Evolutionary conservation across 1,140 invertebrate species (phyloP), one percentile per base, ranked within the genome.

Genomic region (Sesamia nonagrioides): DNA sequence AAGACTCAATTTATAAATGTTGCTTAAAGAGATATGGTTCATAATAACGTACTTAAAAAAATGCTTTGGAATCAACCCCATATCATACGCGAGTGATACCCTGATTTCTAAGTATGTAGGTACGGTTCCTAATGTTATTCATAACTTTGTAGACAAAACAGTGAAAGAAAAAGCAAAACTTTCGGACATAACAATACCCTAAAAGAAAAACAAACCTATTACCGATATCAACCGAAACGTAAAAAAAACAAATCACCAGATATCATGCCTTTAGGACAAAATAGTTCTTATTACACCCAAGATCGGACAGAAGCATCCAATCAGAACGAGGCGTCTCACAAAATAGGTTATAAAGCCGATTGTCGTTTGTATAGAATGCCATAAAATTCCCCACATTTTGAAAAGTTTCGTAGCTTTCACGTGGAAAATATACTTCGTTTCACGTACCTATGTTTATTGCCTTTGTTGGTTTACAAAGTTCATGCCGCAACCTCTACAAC

Each of bases 251-350:
- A 74, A 74, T 11, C 45, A 76, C 21, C 54, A 48, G 33, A 66
- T 66, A 54, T 52, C 42, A 63, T 37, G 60, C 74, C 54, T 74
- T 60, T 18, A 60, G 37, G 54, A 45, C 54, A 42, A 60, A 60
- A 74, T 74, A 74, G 71, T 74, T 40, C 37, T 18, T 74, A 74
- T 74, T 74, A 74, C 6, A 60, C 1, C 21, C 18, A 45, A 27
- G 71, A 60, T 48, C 40, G 71, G n/a, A 60, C 71, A 74, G 54
- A 33, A 74, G 71, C 71, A 74, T 48, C 54, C 71, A 74, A 74
- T 74, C 71, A 74, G 37, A 18, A 45, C 71, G 71, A 45, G 37
- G 21, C 52, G 54, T 18, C 27, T 74, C 13, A 40, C 42, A 76
- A 63, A 66, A 76, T 40, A 66, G 45, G 13, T n/a, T 15, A 37